Evolutionary conservation across 2,888 invertebrate species (phyloP), one percentile per base, ranked within the genome.

Genomic region (Ophioninae sp.): DNA sequence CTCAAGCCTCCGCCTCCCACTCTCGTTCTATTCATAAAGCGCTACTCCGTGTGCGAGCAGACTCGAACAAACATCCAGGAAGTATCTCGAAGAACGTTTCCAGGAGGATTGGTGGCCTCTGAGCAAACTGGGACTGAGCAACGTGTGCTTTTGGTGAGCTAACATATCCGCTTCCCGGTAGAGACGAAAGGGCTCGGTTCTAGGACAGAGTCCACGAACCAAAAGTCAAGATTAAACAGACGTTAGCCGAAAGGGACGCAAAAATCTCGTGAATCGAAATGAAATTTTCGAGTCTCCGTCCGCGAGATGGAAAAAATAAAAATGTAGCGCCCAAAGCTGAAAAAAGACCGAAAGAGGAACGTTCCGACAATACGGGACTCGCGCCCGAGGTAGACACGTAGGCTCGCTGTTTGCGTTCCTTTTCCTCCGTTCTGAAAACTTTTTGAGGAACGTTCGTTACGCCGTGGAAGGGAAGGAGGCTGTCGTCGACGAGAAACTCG

Each of bases 21-120:
- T 39, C 59, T 44, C 44, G 10, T 13, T 44, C 44, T 44, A 8
- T 13, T 13, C 44, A 13, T 44, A 44, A 44, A 13, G n/a, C 13
- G 41, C 73, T n/a, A 23, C 23, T 50, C 61, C 23, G 37, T 20
- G 7, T 50, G 56, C 13, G 73, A 20, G 21, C 13, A 57, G 17
- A 20, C 86, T 86, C 86, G 85, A 84, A 87, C 84, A 86, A 87
- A 87, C 85, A 85, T 85, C 50, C 76, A 65, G 79, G 70, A 85
- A 85, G 23, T 67, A 61, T 57, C 57, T 70, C 56, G 78, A 59
- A 67, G 65, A 76, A 7, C 10, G 44, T 61, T 73, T 64, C 80
- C 75, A 44, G 84, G 86, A 87, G 89, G 88, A 89, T 89, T 88
- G 88, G 87, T 77, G 87, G 85, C 86, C 87, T 86, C 83, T 85